phyloP scores from a whole-genome alignment of 2,888 invertebrate genomes.

The Himalopsyche kuldschensis region DNA sequence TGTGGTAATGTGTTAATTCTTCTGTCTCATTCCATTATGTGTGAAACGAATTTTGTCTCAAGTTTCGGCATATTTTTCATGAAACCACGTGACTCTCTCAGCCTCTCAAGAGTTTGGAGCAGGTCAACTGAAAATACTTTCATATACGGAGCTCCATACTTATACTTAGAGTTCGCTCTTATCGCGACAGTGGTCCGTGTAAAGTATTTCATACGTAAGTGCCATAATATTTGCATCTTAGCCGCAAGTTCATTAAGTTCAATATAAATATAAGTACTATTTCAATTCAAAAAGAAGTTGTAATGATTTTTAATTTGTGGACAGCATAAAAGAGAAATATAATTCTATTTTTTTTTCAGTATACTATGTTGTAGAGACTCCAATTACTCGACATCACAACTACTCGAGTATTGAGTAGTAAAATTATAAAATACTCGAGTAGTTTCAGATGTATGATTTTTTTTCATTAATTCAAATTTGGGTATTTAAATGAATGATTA shows the following conservation, averaged over 20 bases:
- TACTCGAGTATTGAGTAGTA: too few relatives aligned
- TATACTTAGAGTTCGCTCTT: not conserved
- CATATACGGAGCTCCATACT: not conserved
- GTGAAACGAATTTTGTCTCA: not conserved
- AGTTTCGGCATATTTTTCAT: not conserved
- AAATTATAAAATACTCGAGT: too few relatives aligned
- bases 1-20: not conserved
- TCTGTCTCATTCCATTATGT: not conserved
- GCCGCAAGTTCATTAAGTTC: too few relatives aligned
- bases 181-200: not conserved
- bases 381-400: too few relatives aligned
- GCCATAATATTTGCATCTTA: not conserved
- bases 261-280: too few relatives aligned
- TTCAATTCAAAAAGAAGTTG: not conserved
- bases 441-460: too few relatives aligned
- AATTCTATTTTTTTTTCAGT: not conserved
- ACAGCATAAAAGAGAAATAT: not conserved
- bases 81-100: slow-evolving; percentile 4
- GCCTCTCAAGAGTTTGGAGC: slow-evolving; percentile 3
- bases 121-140: slow-evolving; percentile 3
- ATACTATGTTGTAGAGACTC: too few relatives aligned
- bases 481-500: too few relatives aligned
- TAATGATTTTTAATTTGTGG: not conserved
- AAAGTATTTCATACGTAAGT: not conserved
- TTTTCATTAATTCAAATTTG: too few relatives aligned